phyloP scores from a whole-genome alignment of 2,797 vertebrate species.

The Centropyge bicolor region DNA sequence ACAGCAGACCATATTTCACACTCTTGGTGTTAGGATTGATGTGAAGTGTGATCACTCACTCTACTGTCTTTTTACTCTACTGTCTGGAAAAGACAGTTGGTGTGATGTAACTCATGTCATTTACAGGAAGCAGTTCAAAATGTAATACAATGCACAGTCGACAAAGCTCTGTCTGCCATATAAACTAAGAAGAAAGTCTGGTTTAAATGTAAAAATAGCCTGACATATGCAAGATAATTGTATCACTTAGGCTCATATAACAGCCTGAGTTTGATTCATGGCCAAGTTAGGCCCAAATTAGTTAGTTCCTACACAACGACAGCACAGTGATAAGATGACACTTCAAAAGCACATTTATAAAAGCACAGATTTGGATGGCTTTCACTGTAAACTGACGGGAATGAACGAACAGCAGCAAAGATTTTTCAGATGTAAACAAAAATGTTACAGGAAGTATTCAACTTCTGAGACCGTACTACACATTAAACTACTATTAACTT shows the following conservation, averaged over 20 bases:
- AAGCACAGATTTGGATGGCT: not conserved
- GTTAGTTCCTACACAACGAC: not conserved
- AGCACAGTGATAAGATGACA: not conserved
- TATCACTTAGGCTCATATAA: not conserved
- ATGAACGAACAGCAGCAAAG: not conserved
- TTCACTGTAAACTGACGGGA: not conserved
- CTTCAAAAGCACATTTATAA: not conserved
- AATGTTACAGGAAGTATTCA: not conserved
- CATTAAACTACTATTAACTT: not conserved
- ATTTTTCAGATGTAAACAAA: not conserved
- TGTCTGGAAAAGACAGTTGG: not conserved
- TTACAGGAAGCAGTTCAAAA: not conserved
- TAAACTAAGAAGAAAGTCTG: not conserved
- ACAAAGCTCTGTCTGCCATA: not conserved
- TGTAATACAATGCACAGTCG: not conserved
- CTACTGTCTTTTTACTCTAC: not conserved
- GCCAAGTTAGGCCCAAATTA: not conserved
- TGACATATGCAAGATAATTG: not conserved
- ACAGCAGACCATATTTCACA: conserved; percentile 26
- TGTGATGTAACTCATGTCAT: not conserved
- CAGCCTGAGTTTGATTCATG: not conserved
- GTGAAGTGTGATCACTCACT: conserved; percentile 2
- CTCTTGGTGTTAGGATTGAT: not conserved
- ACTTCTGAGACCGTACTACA: not conserved
- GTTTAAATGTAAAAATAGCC: not conserved